phyloP scores from a whole-genome alignment of 2,797 vertebrate genomes.

The Falco naumanni region DNA sequence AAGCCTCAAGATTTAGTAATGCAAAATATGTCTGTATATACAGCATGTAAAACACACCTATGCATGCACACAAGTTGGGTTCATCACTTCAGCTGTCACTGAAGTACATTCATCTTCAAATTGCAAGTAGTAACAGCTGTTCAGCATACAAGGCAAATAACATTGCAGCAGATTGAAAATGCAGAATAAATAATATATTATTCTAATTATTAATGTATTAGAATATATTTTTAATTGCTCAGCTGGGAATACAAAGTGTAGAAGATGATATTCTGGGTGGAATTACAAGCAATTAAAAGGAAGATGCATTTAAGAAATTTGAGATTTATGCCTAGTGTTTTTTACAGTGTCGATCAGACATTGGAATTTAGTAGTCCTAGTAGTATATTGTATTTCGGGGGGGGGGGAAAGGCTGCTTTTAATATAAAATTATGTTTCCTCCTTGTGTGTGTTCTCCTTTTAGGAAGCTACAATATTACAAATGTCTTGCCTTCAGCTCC shows the following conservation, averaged over 20 bases:
- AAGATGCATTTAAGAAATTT: neutral
- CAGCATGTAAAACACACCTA: neutral
- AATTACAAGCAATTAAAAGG: neutral
- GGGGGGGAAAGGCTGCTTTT: neutral
- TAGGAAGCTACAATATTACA: constrained; percentile 87
- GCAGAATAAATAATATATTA: neutral
- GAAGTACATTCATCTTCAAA: neutral
- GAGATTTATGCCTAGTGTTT: neutral
- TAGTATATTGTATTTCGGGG: neutral
- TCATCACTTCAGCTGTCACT: neutral
- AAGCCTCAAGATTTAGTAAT: neutral
- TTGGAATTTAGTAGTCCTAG: neutral
- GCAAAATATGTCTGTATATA: neutral
- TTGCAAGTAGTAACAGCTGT: neutral
- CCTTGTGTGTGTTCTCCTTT: neutral
- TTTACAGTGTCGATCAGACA: neutral
- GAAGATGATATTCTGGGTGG: neutral
- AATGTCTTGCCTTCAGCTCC: constrained; percentile 89
- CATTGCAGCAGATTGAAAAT: neutral
- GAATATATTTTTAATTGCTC: neutral
- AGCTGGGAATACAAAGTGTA: neutral
- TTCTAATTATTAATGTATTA: neutral
- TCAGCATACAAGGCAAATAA: neutral
- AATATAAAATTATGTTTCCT: neutral
- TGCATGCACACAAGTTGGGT: neutral